Base-by-base conservation (phyloP, 2,888 invertebrate species). In the Pilophorus perplexus region DNA sequence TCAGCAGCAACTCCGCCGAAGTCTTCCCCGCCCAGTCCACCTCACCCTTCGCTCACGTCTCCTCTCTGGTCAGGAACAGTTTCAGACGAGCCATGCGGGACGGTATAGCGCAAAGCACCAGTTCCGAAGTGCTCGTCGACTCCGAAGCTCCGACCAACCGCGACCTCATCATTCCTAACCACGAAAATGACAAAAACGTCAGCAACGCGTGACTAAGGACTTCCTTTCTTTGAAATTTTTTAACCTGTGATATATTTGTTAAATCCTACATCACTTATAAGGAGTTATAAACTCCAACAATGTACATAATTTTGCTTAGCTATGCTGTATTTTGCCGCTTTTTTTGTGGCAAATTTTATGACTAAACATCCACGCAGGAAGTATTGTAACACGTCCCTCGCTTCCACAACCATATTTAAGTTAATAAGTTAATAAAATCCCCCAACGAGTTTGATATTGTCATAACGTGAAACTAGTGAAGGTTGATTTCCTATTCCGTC, bases 121-220 rank as follows among this genome's bases (percentile, higher is more conserved):
- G 84, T 71, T 82, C 83, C 48, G 84, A 85, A 72, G 82, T 82
- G 57, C 75, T 85, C 70, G 83, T 85, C 3, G 80, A 84, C 23
- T 81, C 81, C 1, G 84, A 80, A 0, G 84, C 83, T 33, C 85
- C 85, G 0, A 84, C 84, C n/a, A 72, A 71, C 66, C 69, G 72
- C n/a, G 74, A 74, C 67, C 71, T 72, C 18, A 67, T 73, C 37
- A 71, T 73, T 48, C 46, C 57, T 23, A 57, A 57, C 18, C 55
- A 57, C 44, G 33, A 33, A 33, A 54, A 8, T 18, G 66, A 66
- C 55, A 55, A 55, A 38, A 55, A 12, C 5, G 55, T 18, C 6
- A 5, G 42, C 10, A 42, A 42, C 16, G 14, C 14, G 10, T 42
- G 42, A 42, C 12, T 33, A 33, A 8, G 6, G 6, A 12, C 33